Percentiles rank a stretch among this genome's conserved stretches.
Evolutionary conservation across 1,140 invertebrate genomes (phyloP).

Genomic region (Popillia japonica): DNA sequence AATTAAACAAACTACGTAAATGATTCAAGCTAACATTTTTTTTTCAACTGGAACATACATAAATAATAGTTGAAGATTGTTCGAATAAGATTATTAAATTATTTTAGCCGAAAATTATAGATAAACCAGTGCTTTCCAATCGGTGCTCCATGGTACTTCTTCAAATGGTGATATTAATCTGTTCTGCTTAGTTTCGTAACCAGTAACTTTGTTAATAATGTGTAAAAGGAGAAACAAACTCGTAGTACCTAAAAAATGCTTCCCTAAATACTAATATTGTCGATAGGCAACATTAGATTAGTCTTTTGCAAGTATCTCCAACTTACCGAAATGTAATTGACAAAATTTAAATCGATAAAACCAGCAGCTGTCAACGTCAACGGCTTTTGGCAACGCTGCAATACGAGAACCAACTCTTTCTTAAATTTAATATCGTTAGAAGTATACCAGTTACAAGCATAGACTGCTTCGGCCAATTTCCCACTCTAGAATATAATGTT

Average conservation of each 20-base stretch:
- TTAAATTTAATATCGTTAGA: not conserved
- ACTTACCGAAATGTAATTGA: not conserved
- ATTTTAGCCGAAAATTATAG: too few relatives aligned
- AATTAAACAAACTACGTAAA: too few relatives aligned
- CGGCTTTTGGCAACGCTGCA: slow-evolving; percentile 1
- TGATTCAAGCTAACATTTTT: too few relatives aligned
- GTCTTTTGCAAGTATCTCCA: not conserved
- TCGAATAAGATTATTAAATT: too few relatives aligned
- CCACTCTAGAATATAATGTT: slow-evolving; percentile 32
- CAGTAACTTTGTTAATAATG: not conserved
- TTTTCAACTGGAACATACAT: too few relatives aligned
- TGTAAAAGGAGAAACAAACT: not conserved
- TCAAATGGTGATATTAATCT: too few relatives aligned
- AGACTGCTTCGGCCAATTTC: not conserved
- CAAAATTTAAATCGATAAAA: slow-evolving; percentile 28
- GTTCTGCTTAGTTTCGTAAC: not conserved
- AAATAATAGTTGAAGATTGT: too few relatives aligned
- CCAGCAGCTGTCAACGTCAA: not conserved
- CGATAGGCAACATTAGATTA: too few relatives aligned
- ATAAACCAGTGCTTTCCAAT: too few relatives aligned
- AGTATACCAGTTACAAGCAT: not conserved
- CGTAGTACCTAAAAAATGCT: not conserved
- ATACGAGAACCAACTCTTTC: slow-evolving; percentile 5
- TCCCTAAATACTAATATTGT: too few relatives aligned
- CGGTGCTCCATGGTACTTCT: too few relatives aligned